Evolutionary conservation across 2,797 vertebrate genomes (phyloP).

Genomic region (Macroramphosus scolopax): DNA sequence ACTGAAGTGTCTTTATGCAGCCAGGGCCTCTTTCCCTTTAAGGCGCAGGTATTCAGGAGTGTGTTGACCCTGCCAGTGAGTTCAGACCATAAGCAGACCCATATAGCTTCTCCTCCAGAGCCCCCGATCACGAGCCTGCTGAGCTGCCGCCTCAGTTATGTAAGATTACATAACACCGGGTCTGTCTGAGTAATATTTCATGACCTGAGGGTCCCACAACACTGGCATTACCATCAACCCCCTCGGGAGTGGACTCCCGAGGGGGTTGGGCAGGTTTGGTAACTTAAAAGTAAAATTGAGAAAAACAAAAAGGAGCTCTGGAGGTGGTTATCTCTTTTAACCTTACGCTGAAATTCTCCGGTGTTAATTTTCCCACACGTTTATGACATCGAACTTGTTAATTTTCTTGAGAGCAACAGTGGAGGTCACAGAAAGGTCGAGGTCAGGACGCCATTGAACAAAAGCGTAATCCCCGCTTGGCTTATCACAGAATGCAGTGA

Average conservation of each 20-base stretch:
- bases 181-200: constrained; percentile 78
- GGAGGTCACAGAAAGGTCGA: constrained; percentile 58
- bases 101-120: constrained; percentile 72
- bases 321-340: constrained; percentile 1
- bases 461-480: constrained; percentile 34
- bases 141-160: constrained; percentile 75
- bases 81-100: constrained; percentile 75
- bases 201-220: constrained; percentile 68
- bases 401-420: constrained; percentile 36
- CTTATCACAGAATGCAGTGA: constrained; percentile 47
- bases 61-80: constrained; percentile 72
- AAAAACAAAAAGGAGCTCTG: constrained; percentile 39
- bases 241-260: constrained; percentile 33
- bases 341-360: constrained; percentile 39
- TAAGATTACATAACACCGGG: constrained; percentile 81
- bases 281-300: constrained; percentile 34
- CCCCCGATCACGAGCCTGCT: constrained; percentile 74
- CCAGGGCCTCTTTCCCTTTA: constrained; percentile 68
- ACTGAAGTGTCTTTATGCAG: constrained; percentile 38
- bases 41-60: constrained; percentile 60
- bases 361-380: constrained; percentile 28
- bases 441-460: constrained; percentile 49
- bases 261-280: constrained; percentile 19
- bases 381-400: constrained; percentile 47
- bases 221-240: constrained; percentile 51